Evolutionary conservation across 2,113 vertebrate genomes (phyloP).

Genomic region (Tor tambroides): DNA sequence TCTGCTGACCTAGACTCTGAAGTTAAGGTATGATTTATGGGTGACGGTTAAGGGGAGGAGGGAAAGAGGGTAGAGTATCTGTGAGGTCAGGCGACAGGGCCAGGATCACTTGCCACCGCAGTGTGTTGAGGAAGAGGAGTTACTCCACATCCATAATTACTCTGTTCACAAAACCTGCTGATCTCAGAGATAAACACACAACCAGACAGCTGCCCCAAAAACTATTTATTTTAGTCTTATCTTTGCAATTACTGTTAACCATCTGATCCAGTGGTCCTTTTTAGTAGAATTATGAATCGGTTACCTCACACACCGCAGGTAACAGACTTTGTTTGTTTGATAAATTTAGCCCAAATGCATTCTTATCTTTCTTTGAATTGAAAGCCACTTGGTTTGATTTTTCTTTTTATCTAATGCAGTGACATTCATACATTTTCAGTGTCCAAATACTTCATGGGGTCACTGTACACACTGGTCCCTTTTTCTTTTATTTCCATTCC

Average conservation of each 20-base stretch:
- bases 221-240: not conserved
- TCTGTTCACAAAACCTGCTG: slow-evolving; percentile 24
- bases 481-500: not conserved
- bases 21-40: not conserved
- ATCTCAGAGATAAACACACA: slow-evolving; percentile 53
- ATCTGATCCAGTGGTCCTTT: not conserved
- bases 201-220: slow-evolving; percentile 2
- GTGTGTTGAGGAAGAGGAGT: slow-evolving; percentile 48
- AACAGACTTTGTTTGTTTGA: not conserved
- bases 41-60: not conserved
- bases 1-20: not conserved
- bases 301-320: not conserved
- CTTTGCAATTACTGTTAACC: not conserved
- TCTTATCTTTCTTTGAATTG: not conserved
- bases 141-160: slow-evolving; percentile 64
- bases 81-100: slow-evolving; percentile 58
- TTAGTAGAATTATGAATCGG: not conserved
- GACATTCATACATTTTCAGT: not conserved
- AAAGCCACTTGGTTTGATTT: not conserved
- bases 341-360: not conserved
- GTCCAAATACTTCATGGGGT: not conserved
- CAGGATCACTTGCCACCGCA: slow-evolving; percentile 57
- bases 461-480: not conserved
- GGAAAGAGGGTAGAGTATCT: slow-evolving; percentile 41
- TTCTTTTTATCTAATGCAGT: not conserved